phyloP scores from a whole-genome alignment of 2,797 vertebrate genomes.

The Falco peregrinus region DNA sequence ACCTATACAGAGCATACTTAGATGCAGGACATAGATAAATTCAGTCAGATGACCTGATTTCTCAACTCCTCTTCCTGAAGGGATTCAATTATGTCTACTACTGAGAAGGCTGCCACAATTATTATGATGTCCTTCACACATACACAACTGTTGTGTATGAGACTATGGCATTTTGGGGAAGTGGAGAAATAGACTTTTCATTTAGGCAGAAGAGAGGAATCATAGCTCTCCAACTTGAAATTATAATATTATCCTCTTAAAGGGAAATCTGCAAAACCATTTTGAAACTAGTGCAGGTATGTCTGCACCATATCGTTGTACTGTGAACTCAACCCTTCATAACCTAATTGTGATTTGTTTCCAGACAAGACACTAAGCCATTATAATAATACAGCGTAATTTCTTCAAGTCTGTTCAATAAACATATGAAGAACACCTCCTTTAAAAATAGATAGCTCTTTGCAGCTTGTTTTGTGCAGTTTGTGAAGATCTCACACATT shows the following conservation, averaged over 20 bases:
- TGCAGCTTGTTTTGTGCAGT: neutral
- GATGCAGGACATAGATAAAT: neutral
- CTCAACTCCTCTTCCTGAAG: neutral
- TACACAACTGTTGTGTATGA: neutral
- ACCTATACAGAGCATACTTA: neutral
- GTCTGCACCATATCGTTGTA: neutral
- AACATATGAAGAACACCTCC: neutral
- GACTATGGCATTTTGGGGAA: neutral
- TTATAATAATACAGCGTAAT: neutral
- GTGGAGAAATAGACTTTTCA: neutral
- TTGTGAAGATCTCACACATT: neutral
- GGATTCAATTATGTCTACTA: neutral
- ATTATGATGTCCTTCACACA: neutral
- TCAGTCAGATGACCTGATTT: neutral
- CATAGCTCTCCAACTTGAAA: neutral
- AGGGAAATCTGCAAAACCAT: neutral
- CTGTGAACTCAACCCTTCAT: neutral
- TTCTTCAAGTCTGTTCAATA: neutral
- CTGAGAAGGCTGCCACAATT: neutral
- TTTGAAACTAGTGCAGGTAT: neutral
- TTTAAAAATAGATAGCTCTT: neutral
- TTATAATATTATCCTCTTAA: neutral
- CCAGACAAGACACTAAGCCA: neutral
- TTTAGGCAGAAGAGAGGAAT: neutral
- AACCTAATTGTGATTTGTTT: neutral